Evolutionary conservation across 2,797 vertebrate species (phyloP).

Genomic region (Hafferia zeledoni): DNA sequence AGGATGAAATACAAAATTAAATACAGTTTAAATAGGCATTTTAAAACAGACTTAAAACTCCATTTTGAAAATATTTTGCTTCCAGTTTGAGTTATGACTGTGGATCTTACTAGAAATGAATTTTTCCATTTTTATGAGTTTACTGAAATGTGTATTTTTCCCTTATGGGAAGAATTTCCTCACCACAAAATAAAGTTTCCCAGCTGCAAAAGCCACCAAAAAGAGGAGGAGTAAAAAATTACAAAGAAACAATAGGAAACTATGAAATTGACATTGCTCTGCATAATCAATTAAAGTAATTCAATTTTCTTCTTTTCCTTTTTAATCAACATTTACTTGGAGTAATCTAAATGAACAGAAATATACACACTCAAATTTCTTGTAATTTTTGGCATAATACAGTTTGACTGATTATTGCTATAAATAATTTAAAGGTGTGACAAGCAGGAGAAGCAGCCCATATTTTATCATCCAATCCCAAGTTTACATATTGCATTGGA

Average conservation of each 20-base stretch:
- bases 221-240: background rate
- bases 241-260: background rate
- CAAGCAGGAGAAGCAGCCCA: background rate
- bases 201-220: background rate
- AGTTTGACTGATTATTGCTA: constrained; percentile 21
- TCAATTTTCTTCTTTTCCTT: constrained; percentile 11
- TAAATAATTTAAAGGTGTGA: constrained; percentile 24
- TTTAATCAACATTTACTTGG: constrained; percentile 37
- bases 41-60: background rate
- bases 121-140: background rate
- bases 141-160: background rate
- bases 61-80: background rate
- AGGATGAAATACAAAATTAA: background rate
- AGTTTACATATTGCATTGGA: background rate
- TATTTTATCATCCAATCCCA: background rate
- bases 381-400: constrained; percentile 11
- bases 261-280: background rate
- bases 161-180: background rate
- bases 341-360: constrained; percentile 20
- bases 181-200: background rate
- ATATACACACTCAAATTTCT: background rate
- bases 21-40: background rate
- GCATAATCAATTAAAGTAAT: constrained; percentile 17
- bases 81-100: background rate
- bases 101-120: background rate